Percentiles rank a stretch among this genome's conserved stretches.
Conservation (phyloP, 1,140 invertebrate species). For the Papilio glaucus region DNA sequence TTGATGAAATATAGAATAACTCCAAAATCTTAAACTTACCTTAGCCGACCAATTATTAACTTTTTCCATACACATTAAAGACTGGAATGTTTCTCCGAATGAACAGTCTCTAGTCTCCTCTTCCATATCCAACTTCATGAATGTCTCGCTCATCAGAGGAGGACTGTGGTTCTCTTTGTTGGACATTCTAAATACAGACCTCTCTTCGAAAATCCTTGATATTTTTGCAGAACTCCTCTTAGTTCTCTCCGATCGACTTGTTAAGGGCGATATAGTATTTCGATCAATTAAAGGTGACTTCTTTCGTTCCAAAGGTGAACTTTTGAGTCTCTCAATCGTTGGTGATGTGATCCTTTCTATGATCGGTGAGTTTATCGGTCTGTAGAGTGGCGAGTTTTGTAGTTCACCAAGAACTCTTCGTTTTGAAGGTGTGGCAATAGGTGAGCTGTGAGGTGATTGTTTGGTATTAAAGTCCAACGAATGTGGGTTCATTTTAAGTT, state of each 20-base stretch:
- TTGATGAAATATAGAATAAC: background rate
- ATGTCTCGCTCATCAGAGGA: constrained; percentile 53
- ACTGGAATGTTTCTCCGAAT: constrained; percentile 55
- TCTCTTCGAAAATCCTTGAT: constrained; percentile 66
- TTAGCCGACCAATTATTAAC: constrained; percentile 64
- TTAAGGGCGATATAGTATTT: constrained; percentile 42
- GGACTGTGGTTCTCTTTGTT: constrained; percentile 63
- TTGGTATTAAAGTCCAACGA: constrained; percentile 63
- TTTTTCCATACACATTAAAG: constrained; percentile 41
- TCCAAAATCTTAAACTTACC: constrained; percentile 51
- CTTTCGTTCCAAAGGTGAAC: constrained; percentile 23
- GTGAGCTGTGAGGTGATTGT: constrained; percentile 53
- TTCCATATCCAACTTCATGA: constrained; percentile 63
- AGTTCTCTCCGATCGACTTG: constrained; percentile 40
- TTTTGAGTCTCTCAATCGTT: constrained; percentile 28
- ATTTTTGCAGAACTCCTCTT: constrained; percentile 56
- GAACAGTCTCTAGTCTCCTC: constrained; percentile 72
- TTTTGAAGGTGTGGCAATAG: constrained; percentile 57
- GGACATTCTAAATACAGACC: constrained; percentile 66
- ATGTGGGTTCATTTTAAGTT: constrained; percentile 71
- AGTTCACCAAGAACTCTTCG: constrained; percentile 67
- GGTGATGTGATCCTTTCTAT: constrained; percentile 29
- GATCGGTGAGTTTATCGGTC: constrained; percentile 34
- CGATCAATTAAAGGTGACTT: constrained; percentile 49
- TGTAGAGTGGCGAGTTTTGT: constrained; percentile 57